These are phyloP conservation scores for Actias luna DNA, from an alignment of 2,888 invertebrate species.

Conservation along the genomic window DNA sequence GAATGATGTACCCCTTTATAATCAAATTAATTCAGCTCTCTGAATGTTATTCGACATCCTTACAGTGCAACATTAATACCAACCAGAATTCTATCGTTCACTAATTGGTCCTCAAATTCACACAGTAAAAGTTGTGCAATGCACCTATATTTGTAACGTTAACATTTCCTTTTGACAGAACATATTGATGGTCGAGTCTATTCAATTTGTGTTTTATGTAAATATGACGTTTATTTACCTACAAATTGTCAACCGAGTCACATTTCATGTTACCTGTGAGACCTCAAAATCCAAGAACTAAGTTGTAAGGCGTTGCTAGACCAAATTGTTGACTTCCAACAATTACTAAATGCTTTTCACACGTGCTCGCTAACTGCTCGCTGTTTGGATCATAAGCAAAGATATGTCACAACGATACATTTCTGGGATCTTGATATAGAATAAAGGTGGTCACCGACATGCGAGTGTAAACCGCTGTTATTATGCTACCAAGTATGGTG, in stretches of 20 bases:
- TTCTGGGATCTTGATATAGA: slow-evolving; percentile 44
- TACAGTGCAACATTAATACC: background rate
- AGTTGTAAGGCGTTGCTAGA: background rate
- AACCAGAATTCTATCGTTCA: background rate
- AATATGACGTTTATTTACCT: background rate
- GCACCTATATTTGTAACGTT: background rate
- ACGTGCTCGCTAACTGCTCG: slow-evolving; percentile 63
- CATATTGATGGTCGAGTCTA: background rate
- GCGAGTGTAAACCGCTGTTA: slow-evolving; percentile 14
- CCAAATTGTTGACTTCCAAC: slow-evolving; percentile 51
- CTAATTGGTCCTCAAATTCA: background rate
- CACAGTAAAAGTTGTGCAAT: background rate
- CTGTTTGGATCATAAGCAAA: slow-evolving; percentile 49
- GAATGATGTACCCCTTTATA: too few species aligned
- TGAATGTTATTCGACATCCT: background rate
- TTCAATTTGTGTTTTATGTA: background rate
- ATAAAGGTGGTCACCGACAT: slow-evolving; percentile 28
- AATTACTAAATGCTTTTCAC: slow-evolving; percentile 75
- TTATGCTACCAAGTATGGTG: slow-evolving; percentile 34
- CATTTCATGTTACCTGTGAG: slow-evolving; percentile 16
- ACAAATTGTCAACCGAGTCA: slow-evolving; percentile 11
- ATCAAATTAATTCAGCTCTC: too few species aligned
- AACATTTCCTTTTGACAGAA: background rate
- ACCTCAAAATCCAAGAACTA: slow-evolving; percentile 2
- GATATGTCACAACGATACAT: slow-evolving; percentile 62